Evolutionary conservation across 2,797 vertebrate species (phyloP), one percentile per base, ranked within the genome.

Genomic region (Eospalax fontanierii): DNA sequence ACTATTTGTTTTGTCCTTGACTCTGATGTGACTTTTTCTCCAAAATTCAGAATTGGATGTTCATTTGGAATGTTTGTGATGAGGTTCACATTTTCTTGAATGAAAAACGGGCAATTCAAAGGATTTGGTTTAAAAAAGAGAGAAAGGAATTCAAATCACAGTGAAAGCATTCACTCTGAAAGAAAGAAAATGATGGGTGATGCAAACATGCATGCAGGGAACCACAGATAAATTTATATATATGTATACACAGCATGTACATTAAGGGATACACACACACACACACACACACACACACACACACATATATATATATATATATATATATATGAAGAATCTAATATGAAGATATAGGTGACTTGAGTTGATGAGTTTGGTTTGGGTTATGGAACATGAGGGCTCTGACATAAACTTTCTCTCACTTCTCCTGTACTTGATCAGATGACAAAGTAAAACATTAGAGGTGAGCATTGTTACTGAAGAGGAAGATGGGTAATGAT

Each of bases 1-100:
- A 65, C 57, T 79, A 30, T 96, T 91, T 95, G 68, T 61, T 87
- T 82, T 87, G 11, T 82, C 59, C 46, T 94, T 84, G 95, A 94
- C 38, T 65, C 93, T 59, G 26, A 35, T 66, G 65, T 71, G n/a
- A 38, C 91, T 46, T 38, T 66, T 90, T 93, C 22, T 63, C 82
- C 3, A 93, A 94, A 91, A 90, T 30, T 95, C 65, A 94, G 61
- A 59, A 54, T 70, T 57, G 63, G 90, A 75, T 90, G 63, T 74
- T 82, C 75, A 33, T 19, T 46, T 96, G 78, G n/a, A 93, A 87
- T 79, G 4, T 46, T 40, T 66, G 43, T 73, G 59, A 95, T 82
- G 74, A 54, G 22, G 33, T 6, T 86, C 82, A 50, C 24, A 94
- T 28, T 71, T 50, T 89, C 33, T 63, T 78, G 61, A 76, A 78